These are phyloP conservation scores for Anoplophora glabripennis DNA, from an alignment of 1,140 invertebrate species.

Conservation along the genomic window DNA sequence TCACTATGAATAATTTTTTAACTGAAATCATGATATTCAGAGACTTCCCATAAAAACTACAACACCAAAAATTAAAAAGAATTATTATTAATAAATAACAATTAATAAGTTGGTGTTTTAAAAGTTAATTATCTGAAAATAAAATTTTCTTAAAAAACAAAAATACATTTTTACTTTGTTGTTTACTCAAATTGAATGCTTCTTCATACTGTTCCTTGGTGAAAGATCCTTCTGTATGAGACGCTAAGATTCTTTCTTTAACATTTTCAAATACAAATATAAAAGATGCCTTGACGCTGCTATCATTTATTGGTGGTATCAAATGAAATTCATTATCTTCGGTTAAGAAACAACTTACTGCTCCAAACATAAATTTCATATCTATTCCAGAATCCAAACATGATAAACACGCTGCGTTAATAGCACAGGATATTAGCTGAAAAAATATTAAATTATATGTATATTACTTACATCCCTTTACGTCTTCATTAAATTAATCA, in stretches of 20 bases:
- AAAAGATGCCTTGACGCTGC: conserved; percentile 57
- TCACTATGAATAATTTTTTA: too few species aligned
- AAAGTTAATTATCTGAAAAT: background rate
- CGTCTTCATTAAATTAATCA: too few species aligned
- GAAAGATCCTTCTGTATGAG: conserved; percentile 66
- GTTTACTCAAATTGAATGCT: conserved; percentile 60
- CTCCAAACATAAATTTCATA: conserved; percentile 78
- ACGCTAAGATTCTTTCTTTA: conserved; percentile 61
- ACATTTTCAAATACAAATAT: conserved; percentile 71
- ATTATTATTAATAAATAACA: too few species aligned
- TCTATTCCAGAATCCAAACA: conserved; percentile 75
- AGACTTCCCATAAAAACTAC: too few species aligned
- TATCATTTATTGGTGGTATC: conserved; percentile 53
- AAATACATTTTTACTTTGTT: conserved; percentile 65
- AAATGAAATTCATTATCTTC: conserved; percentile 61
- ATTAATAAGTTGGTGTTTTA: background rate
- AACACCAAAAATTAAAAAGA: too few species aligned
- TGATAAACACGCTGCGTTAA: conserved; percentile 81
- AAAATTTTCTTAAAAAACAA: conserved; percentile 62
- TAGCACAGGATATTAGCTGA: conserved; percentile 71
- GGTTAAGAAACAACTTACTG: conserved; percentile 69
- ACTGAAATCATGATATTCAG: too few species aligned
- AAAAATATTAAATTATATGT: conserved; percentile 24
- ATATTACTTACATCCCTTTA: too few species aligned
- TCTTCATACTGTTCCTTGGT: conserved; percentile 62